Evolutionary conservation across 2,797 vertebrate species (phyloP).

Genomic region (Potorous gilbertii): DNA sequence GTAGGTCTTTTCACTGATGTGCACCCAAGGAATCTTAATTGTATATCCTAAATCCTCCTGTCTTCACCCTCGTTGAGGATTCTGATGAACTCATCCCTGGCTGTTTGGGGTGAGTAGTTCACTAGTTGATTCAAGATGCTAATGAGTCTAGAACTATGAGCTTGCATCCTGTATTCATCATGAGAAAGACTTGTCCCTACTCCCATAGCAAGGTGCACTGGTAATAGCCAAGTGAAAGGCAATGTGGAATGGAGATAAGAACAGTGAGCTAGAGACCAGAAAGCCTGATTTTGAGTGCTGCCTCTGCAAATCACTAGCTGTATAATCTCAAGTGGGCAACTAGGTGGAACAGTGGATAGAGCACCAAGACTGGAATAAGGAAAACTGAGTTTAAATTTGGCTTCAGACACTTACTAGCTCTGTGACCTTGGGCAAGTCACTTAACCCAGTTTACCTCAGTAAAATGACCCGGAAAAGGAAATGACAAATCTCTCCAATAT

Average conservation of each 20-base stretch:
- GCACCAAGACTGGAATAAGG: not conserved
- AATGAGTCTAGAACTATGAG: not conserved
- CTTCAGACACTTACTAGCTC: not conserved
- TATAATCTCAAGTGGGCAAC: not conserved
- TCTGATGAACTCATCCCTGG: not conserved
- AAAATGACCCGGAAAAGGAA: not conserved
- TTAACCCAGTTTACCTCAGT: not conserved
- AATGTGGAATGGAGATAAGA: not conserved
- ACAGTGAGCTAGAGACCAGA: not conserved
- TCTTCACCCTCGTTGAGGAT: constrained; percentile 19
- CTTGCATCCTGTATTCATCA: not conserved
- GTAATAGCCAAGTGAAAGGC: not conserved
- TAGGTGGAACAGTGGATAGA: not conserved
- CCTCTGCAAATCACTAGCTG: not conserved
- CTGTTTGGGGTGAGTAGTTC: not conserved
- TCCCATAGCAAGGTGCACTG: not conserved
- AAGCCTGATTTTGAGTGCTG: not conserved
- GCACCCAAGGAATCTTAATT: not conserved
- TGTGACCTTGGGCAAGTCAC: not conserved
- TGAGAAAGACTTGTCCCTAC: not conserved
- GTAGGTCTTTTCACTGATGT: not conserved
- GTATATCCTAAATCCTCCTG: not conserved
- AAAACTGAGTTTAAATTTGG: not conserved
- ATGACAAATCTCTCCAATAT: not conserved
- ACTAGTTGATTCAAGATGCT: not conserved